Base-by-base conservation (phyloP, 2,113 vertebrate genomes). In the Sceloporus undulatus region DNA sequence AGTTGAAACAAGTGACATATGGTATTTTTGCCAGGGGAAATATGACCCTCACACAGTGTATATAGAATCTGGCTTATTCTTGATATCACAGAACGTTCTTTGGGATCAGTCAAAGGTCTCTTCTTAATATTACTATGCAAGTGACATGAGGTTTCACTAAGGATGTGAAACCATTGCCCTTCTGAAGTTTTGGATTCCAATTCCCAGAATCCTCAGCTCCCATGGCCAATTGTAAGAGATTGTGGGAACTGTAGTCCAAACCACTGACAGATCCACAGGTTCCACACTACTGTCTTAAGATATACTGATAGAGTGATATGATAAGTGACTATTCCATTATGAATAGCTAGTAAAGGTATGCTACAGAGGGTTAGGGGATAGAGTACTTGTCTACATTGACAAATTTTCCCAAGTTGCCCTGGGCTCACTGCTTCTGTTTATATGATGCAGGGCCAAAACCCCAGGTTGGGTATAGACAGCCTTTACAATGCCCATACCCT, bases 1-100 rank as follows among this genome's bases (percentile, higher is more conserved):
- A 91, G 93, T 85, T 94, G 94, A 96, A 34, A 95, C 91, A 94
- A 96, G 92, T 91, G 80, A 85, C 88, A 94, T 93, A 48, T 59
- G 76, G 73, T 82, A 62, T 54, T 76, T 89, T 71, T 27, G 70
- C 86, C 52, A 23, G 42, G 27, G 70, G 54, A 87, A 82, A 82
- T 75, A 62, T 10, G 13, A 85, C 54, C 62, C 34, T 59, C 23
- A 62, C 54, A 82, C 54, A 62, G 74, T 66, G 40, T 71, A 59
- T 48, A 25, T 23, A 56, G 48, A 70, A 34, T 59, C n/a, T 8
- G n/a, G n/a, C 34, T 73, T 54, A 52, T 62, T 74, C 27, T n/a
- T 34, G 21, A 59, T 21, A 40, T 81, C 21, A 52, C 16, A 59
- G 52, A 56, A 14, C 16, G 81, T 48, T 80, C 38, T 19, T 23